Conservation (phyloP, 2,888 invertebrate species). For the Drosophila anomelani region DNA sequence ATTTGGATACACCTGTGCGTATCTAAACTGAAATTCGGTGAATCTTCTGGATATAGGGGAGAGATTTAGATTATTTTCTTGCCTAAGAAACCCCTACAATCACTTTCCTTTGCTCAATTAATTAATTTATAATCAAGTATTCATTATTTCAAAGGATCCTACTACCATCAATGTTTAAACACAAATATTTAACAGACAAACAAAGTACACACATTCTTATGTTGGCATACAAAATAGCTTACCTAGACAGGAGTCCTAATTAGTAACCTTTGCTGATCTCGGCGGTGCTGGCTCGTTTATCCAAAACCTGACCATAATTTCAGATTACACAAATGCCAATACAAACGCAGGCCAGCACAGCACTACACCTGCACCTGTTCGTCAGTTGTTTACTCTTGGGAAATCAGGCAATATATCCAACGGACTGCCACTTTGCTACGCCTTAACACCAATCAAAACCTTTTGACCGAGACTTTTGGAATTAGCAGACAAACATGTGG, state of each 20-base stretch:
- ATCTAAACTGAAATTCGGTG: not conserved
- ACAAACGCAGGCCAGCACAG: conserved; percentile 2
- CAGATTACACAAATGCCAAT: conserved; percentile 27
- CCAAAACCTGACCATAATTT: conserved; percentile 19
- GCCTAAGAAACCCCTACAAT: not conserved
- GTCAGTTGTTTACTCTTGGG: conserved; percentile 24
- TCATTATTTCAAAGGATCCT: not conserved
- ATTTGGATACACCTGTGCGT: not conserved
- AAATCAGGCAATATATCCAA: conserved; percentile 27
- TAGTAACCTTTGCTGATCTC: conserved; percentile 11
- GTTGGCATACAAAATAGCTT: conserved; percentile 6
- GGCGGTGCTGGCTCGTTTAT: conserved; percentile 2
- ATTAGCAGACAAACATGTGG: conserved; percentile 65
- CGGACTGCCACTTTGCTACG: conserved; percentile 45
- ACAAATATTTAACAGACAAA: conserved; percentile 1
- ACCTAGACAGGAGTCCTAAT: not conserved
- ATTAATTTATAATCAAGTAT: not conserved
- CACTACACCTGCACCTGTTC: conserved; percentile 25
- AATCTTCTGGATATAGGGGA: not conserved
- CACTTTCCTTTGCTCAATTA: not conserved
- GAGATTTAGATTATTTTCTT: not conserved
- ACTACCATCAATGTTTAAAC: not conserved
- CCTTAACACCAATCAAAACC: conserved; percentile 49
- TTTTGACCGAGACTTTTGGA: conserved; percentile 66
- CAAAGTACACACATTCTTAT: not conserved